Evolutionary conservation across 1,140 invertebrate species (phyloP).

Genomic region (Meloidogyne floridensis): DNA sequence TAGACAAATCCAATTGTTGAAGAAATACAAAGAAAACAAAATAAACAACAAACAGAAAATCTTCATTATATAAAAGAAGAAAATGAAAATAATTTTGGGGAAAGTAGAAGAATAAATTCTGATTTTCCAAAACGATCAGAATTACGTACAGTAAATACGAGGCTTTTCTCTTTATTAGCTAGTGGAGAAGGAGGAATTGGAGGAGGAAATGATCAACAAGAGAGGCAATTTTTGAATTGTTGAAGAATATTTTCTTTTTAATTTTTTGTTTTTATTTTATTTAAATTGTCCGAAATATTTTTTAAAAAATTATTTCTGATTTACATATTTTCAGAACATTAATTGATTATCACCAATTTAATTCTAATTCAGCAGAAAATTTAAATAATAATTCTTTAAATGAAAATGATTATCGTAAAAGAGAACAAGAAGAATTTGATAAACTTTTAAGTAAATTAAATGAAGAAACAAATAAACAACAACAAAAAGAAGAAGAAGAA

Average conservation of each 20-base stretch:
- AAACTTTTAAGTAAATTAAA: constrained; percentile 26
- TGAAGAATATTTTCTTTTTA: too few relatives aligned
- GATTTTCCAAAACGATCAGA: constrained; percentile 9
- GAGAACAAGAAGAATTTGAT: constrained; percentile 44
- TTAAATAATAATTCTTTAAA: not conserved
- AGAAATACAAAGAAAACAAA: not conserved
- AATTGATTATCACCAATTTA: not conserved
- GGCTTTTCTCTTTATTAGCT: not conserved
- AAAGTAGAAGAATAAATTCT: not conserved
- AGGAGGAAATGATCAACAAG: not conserved
- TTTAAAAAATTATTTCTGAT: too few relatives aligned
- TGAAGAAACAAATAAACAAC: constrained; percentile 10
- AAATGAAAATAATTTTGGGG: not conserved
- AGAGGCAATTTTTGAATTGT: too few relatives aligned
- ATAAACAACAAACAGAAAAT: not conserved
- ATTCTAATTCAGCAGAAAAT: not conserved
- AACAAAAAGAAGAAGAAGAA: not conserved
- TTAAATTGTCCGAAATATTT: too few relatives aligned
- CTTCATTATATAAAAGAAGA: not conserved
- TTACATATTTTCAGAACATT: not conserved
- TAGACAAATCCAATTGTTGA: constrained; percentile 2
- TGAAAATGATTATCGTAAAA: constrained; percentile 65
- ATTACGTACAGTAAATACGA: not conserved
- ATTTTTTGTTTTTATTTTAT: too few relatives aligned
- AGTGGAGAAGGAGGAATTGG: not conserved